Conservation (phyloP, 1,140 invertebrate species). For the Drosophila chauvacae region DNA sequence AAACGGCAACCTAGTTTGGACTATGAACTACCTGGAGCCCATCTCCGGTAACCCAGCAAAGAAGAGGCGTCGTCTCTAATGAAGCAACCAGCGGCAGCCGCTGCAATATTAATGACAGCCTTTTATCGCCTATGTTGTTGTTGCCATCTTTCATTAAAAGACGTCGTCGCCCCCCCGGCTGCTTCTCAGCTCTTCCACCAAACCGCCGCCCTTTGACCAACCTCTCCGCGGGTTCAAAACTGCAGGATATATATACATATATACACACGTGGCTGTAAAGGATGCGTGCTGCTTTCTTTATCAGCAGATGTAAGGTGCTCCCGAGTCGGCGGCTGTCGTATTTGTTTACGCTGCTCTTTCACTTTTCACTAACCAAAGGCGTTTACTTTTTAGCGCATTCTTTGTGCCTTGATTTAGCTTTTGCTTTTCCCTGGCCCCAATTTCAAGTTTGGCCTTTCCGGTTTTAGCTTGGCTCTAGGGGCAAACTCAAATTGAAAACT, state of each 20-base stretch:
- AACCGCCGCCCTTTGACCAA: constrained; percentile 1
- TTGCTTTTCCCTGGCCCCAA: constrained; percentile 66
- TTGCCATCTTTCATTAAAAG: constrained; percentile 78
- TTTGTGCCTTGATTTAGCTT: constrained; percentile 41
- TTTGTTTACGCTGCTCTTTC: constrained; percentile 78
- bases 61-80: constrained; percentile 56
- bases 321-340: constrained; percentile 47
- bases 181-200: neutral
- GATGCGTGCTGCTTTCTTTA: constrained; percentile 64
- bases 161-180: constrained; percentile 14
- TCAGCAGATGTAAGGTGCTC: constrained; percentile 76
- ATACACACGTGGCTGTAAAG: constrained; percentile 5
- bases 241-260: neutral
- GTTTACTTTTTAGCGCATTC: constrained; percentile 63
- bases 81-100: constrained; percentile 49
- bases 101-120: constrained; percentile 80
- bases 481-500: constrained; percentile 12
- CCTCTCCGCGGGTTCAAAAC: constrained; percentile 14
- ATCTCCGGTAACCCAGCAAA: constrained; percentile 30
- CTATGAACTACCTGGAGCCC: constrained; percentile 1
- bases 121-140: constrained; percentile 75
- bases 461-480: constrained; percentile 24
- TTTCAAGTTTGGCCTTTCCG: constrained; percentile 51
- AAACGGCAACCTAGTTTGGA: constrained; percentile 71
- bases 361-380: constrained; percentile 74